A percentile compares a stretch with the other conserved stretches of the same genome.
Conservation (phyloP, 1,140 invertebrate species). For the Orchestia grillus region DNA sequence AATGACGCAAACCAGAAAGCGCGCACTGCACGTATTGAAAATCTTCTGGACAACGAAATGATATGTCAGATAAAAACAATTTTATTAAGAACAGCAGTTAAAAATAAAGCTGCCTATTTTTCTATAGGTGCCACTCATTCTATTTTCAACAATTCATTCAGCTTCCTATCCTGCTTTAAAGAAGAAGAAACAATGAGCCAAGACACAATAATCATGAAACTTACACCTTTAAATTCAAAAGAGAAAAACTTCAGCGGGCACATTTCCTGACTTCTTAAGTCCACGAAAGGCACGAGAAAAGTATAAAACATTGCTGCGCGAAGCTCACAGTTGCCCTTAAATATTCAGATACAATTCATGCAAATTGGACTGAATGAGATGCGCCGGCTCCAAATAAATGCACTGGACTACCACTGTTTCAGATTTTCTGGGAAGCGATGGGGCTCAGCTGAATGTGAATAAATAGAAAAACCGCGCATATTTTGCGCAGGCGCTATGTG, state of each 20-base stretch:
- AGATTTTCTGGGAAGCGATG: neutral
- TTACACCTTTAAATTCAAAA: neutral
- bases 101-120: too few relatives aligned
- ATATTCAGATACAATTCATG: conserved; percentile 10
- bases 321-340: neutral
- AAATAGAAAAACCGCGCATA: neutral
- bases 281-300: neutral
- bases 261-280: neutral
- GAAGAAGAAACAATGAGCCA: too few relatives aligned
- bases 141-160: too few relatives aligned
- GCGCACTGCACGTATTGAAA: too few relatives aligned
- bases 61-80: too few relatives aligned
- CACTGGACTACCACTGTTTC: neutral
- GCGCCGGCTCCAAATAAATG: neutral
- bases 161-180: too few relatives aligned
- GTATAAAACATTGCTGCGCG: neutral
- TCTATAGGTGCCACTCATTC: too few relatives aligned
- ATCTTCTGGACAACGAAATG: too few relatives aligned
- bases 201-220: neutral
- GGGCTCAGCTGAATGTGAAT: neutral
- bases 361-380: neutral
- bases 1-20: too few relatives aligned
- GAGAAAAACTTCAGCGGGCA: neutral
- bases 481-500: neutral
- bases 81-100: too few relatives aligned